These are phyloP conservation scores for Aplochiton taeniatus DNA, from an alignment of 2,797 vertebrate species.

Conservation along the genomic window DNA sequence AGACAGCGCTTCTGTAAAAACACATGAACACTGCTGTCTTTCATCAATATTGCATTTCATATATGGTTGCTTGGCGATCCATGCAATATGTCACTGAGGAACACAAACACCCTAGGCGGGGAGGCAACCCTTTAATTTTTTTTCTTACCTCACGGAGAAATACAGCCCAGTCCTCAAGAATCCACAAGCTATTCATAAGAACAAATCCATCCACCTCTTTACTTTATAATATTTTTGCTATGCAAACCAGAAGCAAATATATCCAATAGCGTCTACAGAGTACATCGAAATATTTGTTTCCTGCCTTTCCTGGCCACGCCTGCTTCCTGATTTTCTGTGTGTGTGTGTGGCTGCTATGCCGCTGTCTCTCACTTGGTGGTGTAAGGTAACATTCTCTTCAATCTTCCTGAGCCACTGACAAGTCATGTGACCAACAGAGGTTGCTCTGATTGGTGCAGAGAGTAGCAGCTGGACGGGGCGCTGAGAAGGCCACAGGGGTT, in stretches of 20 bases:
- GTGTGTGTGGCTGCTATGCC: constrained; percentile 4
- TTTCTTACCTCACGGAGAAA: constrained; percentile 59
- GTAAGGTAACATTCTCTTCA: constrained; percentile 61
- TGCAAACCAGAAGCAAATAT: too few relatives aligned
- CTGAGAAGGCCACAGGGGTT: constrained; percentile 37
- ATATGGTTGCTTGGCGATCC: too few relatives aligned
- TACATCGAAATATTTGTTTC: constrained; percentile 12
- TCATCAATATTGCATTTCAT: too few relatives aligned
- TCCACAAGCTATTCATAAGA: constrained; percentile 25
- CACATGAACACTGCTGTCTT: too few relatives aligned
- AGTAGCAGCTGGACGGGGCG: constrained; percentile 39
- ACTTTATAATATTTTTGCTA: too few relatives aligned
- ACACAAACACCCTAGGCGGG: too few relatives aligned
- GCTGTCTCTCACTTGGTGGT: constrained; percentile 54
- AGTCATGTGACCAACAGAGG: constrained; percentile 63
- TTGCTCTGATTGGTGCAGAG: constrained; percentile 61
- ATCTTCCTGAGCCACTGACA: constrained; percentile 70
- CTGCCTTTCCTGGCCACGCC: constrained; percentile 25
- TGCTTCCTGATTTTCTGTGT: constrained; percentile 50
- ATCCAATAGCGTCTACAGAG: too few relatives aligned
- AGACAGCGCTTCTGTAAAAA: too few relatives aligned
- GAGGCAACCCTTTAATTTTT: not conserved
- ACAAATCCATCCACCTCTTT: constrained; percentile 2
- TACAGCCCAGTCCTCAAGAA: constrained; percentile 34
- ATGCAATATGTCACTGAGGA: too few relatives aligned